Percentiles rank a stretch among this genome's conserved stretches.
Evolutionary conservation across 2,797 vertebrate species (phyloP).

Genomic region (Sebastes melanostomus): DNA sequence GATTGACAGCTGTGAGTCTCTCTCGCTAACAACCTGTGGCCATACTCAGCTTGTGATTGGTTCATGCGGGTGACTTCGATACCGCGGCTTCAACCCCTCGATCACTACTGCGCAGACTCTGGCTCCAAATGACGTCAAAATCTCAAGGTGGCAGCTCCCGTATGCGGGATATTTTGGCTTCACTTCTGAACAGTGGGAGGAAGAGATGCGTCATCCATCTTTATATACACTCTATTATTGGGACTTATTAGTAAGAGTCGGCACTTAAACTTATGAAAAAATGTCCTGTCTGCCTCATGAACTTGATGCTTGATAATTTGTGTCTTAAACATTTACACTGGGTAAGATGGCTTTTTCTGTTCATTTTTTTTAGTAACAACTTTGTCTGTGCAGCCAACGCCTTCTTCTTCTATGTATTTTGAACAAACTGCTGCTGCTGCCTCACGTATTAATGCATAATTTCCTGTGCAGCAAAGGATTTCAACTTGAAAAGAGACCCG

Average conservation of each 20-base stretch:
- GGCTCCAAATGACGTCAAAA: too few relatives aligned
- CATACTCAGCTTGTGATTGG: too few relatives aligned
- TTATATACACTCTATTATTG: too few relatives aligned
- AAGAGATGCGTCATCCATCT: too few relatives aligned
- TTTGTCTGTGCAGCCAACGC: not conserved
- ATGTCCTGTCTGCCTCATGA: not conserved
- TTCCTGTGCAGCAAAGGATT: constrained; percentile 22
- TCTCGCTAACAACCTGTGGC: too few relatives aligned
- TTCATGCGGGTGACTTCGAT: too few relatives aligned
- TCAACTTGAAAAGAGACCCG: not conserved
- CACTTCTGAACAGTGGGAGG: too few relatives aligned
- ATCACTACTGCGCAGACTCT: too few relatives aligned
- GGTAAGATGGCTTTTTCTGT: not conserved
- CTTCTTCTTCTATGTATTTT: not conserved
- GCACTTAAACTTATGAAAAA: not conserved
- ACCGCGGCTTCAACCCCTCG: too few relatives aligned
- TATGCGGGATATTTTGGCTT: too few relatives aligned
- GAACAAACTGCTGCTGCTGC: constrained; percentile 7
- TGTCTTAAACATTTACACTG: not conserved
- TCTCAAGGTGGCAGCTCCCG: too few relatives aligned
- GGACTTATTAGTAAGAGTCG: not conserved
- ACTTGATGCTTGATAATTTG: not conserved
- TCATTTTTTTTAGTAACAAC: not conserved
- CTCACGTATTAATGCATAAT: constrained; percentile 6
- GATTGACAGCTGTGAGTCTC: too few relatives aligned